These are phyloP conservation scores for Drosophila mauritiana DNA, from an alignment of 1,140 invertebrate species.

Conservation along the genomic window DNA sequence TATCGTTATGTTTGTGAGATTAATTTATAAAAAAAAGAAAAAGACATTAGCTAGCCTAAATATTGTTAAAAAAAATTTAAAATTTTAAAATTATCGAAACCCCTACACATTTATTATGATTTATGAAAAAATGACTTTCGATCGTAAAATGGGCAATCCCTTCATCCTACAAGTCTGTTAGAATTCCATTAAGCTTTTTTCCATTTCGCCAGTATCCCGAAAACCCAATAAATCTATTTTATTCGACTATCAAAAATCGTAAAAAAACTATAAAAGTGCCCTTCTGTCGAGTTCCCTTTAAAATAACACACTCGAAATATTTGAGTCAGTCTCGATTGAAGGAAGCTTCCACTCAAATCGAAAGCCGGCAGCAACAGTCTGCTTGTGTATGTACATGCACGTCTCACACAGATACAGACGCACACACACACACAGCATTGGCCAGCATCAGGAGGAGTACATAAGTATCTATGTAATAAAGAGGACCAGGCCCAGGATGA, in stretches of 20 bases:
- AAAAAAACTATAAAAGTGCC: slow-evolving; percentile 11
- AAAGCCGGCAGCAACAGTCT: slow-evolving; percentile 82
- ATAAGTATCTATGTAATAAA: slow-evolving; percentile 74
- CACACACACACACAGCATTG: not conserved
- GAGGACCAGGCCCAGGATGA: slow-evolving; percentile 11
- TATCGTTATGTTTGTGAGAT: not conserved
- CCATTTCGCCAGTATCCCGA: not conserved
- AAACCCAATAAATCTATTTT: slow-evolving; percentile 4
- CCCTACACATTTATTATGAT: too few species aligned
- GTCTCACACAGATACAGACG: slow-evolving; percentile 19
- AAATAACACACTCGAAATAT: slow-evolving; percentile 7
- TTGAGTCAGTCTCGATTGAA: slow-evolving; percentile 38
- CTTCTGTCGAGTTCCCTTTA: not conserved
- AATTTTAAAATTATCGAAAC: not conserved
- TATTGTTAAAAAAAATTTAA: not conserved
- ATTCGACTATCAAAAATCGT: not conserved
- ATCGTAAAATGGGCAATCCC: too few species aligned
- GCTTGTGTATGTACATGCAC: slow-evolving; percentile 25
- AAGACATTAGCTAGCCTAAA: too few species aligned
- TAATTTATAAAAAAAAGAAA: not conserved
- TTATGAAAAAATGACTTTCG: too few species aligned
- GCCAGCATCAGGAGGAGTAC: slow-evolving; percentile 37
- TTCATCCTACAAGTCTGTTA: too few species aligned
- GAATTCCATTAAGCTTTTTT: not conserved
- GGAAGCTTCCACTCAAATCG: slow-evolving; percentile 50